Percentiles rank a stretch among this genome's conserved stretches.
These are phyloP conservation scores for Mayetiola destructor DNA, from an alignment of 2,888 invertebrate species.

Conservation along the genomic window DNA sequence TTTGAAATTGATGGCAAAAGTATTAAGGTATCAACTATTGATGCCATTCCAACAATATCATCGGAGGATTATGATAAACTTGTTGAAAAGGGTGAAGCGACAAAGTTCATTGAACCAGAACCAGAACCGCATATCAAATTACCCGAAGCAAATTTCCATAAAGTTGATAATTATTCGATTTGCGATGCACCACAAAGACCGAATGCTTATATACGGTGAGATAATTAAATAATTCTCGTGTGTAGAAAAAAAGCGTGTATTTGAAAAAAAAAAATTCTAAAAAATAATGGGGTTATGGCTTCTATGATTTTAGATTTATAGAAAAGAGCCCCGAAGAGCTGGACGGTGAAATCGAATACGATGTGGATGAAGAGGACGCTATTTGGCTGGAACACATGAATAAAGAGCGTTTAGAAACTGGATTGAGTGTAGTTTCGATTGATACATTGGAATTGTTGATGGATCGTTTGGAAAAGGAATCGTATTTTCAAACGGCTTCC, in stretches of 20 bases:
- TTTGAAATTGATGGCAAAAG: conserved; percentile 73
- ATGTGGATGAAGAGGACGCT: conserved; percentile 95
- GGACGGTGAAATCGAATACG: conserved; percentile 89
- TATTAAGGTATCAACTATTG: conserved; percentile 48
- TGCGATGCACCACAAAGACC: conserved; percentile 72
- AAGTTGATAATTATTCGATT: conserved; percentile 64
- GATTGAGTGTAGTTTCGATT: conserved; percentile 61
- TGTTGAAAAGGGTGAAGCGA: conserved; percentile 29
- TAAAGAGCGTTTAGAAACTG: conserved; percentile 57
- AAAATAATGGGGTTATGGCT: neutral
- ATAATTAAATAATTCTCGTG: too few relatives aligned
- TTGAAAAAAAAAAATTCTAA: too few relatives aligned
- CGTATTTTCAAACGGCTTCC: conserved; percentile 76
- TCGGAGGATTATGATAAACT: conserved; percentile 43
- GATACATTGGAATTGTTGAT: conserved; percentile 89
- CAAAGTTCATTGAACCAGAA: conserved; percentile 29
- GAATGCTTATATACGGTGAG: conserved; percentile 59
- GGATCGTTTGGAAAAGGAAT: conserved; percentile 96
- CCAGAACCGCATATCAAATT: conserved; percentile 40
- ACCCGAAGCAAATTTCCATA: conserved; percentile 53
- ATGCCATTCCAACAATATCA: conserved; percentile 53
- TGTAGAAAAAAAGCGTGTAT: too few relatives aligned
- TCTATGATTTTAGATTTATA: conserved; percentile 51
- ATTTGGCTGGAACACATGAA: conserved; percentile 88
- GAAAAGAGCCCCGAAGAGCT: conserved; percentile 89